Percentiles rank a stretch among this genome's conserved stretches.
Conservation (phyloP, 2,888 invertebrate genomes). For the Eudasyphora cyanicolor region DNA sequence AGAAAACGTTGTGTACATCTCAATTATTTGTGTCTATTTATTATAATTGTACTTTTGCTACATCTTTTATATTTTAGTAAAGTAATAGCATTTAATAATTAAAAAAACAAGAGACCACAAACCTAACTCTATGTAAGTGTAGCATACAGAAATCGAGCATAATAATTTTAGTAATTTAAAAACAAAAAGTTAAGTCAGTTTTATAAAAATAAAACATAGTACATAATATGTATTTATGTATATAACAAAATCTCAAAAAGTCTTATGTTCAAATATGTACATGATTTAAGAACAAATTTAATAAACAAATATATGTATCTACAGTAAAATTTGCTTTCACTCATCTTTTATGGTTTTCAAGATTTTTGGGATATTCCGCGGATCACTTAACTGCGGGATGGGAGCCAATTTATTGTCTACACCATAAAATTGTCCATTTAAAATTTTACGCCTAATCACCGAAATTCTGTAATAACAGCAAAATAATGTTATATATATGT, state of each 20-base stretch:
- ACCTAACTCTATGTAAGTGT: too few relatives aligned
- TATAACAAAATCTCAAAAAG: not conserved
- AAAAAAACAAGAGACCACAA: too few relatives aligned
- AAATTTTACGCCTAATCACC: slow-evolving; percentile 68
- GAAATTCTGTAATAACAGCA: slow-evolving; percentile 66
- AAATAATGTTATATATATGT: not conserved
- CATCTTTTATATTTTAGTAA: too few relatives aligned
- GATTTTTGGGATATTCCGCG: slow-evolving; percentile 49
- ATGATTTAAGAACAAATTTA: not conserved
- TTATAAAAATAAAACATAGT: too few relatives aligned
- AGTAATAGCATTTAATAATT: too few relatives aligned
- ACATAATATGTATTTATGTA: too few relatives aligned
- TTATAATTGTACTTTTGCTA: too few relatives aligned
- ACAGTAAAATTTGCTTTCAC: not conserved
- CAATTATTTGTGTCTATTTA: too few relatives aligned
- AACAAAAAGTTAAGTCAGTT: too few relatives aligned
- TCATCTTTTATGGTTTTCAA: not conserved
- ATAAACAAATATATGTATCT: not conserved
- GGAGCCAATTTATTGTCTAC: slow-evolving; percentile 73
- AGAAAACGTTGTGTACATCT: too few relatives aligned
- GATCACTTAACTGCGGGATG: slow-evolving; percentile 68
- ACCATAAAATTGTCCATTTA: slow-evolving; percentile 74
- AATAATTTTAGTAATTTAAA: too few relatives aligned
- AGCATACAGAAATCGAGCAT: too few relatives aligned
- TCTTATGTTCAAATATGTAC: not conserved